Base-by-base conservation (phyloP, 2,888 invertebrate species). In the Craniophora ligustri region DNA sequence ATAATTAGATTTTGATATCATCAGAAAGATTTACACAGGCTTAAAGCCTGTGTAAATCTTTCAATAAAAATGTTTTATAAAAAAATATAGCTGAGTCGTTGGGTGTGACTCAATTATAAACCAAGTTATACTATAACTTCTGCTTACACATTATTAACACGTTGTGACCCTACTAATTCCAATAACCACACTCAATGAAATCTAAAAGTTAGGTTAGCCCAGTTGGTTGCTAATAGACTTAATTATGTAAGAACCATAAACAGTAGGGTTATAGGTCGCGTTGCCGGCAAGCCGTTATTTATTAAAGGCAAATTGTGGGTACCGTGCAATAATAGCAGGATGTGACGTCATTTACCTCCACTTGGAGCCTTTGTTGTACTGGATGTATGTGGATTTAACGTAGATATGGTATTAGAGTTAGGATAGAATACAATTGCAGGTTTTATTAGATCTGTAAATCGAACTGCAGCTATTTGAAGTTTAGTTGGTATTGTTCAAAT, bases 281-380 rank as follows among this genome's bases (percentile, higher is more conserved):
- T 45, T 64, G 61, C 71, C 71, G 64, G 64, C 39, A 38, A 44
- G 23, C 30, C 6, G 49, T 85, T 86, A 88, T 88, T 88, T 88
- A 88, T 86, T 83, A 79, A 79, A 81, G 78, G 85, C 81, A 85
- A 87, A 88, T 87, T 86, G 87, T 76, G 76, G 80, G 68, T 67
- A 60, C 76, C 71, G 53, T 72, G 79, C 78, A 79, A 82, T 87
- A 88, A 82, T 85, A 81, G 82, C 80, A 82, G 88, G 88, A 87
- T 78, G 84, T 83, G 86, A 82, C 84, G 88, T 82, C 77, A 79
- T 79, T 82, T 79, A 78, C 76, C 75, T 65, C 65, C 57, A 64
- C 66, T 55, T 44, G 34, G 51, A 62, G 55, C 50, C 48, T 64
- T 31, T 10, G 42, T 28, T 15, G 21, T 5, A 39, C 1, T 15